phyloP scores from a whole-genome alignment of 2,888 invertebrate species.

The Limenitis camilla region DNA sequence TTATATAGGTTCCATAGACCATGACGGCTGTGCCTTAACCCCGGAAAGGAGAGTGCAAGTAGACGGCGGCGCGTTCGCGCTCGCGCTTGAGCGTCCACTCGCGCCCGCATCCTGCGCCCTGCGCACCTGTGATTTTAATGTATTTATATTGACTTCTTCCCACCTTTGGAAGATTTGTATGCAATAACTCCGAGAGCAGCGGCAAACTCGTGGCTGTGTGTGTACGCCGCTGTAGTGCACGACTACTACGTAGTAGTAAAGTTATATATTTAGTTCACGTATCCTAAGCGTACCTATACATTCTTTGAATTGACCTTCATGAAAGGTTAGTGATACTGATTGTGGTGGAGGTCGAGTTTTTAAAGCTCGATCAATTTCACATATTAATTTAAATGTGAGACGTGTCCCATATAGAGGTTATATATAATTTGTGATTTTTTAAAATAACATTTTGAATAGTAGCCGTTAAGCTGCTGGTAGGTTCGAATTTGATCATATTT shows the following conservation, averaged over 20 bases:
- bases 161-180: constrained; percentile 44
- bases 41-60: constrained; percentile 33
- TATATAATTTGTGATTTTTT: constrained; percentile 64
- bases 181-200: constrained; percentile 50
- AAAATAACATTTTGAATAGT: constrained; percentile 61
- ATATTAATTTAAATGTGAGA: constrained; percentile 52
- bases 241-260: not conserved
- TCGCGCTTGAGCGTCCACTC: too few species aligned
- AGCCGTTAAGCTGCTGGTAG: constrained; percentile 61
- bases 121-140: constrained; percentile 44
- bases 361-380: constrained; percentile 50
- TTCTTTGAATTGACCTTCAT: constrained; percentile 73
- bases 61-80: constrained; percentile 24
- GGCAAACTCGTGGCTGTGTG: constrained; percentile 54
- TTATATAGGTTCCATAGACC: constrained; percentile 67
- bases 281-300: constrained; percentile 72
- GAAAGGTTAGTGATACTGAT: constrained; percentile 74
- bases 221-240: constrained; percentile 39
- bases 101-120: constrained; percentile 17
- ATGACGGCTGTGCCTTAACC: constrained; percentile 66
- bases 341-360: constrained; percentile 55
- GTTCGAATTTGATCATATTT: constrained; percentile 56
- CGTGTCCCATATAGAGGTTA: constrained; percentile 38
- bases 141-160: constrained; percentile 54
- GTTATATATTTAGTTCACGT: constrained; percentile 61